These are phyloP conservation scores for Tribolium castaneum DNA, from an alignment of 1,140 invertebrate genomes.

Conservation along the genomic window DNA sequence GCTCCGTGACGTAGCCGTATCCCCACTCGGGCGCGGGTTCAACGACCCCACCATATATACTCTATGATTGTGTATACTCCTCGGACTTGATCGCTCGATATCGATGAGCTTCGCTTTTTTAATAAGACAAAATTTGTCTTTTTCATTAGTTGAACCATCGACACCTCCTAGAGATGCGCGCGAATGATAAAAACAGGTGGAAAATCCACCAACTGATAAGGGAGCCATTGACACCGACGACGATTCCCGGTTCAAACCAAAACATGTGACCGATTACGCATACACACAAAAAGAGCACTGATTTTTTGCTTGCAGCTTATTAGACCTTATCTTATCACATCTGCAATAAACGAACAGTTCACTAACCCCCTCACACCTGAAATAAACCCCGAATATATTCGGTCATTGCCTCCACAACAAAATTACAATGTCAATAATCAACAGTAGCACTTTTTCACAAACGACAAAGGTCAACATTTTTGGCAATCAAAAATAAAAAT, in stretches of 20 bases:
- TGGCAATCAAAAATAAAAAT: neutral
- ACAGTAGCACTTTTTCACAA: neutral
- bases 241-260: neutral
- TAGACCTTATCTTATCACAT: neutral
- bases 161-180: slow-evolving; percentile 13
- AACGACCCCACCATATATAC: slow-evolving; percentile 55
- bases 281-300: neutral
- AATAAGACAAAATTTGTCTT: slow-evolving; percentile 41
- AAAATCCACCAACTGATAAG: slow-evolving; percentile 12
- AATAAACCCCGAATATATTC: neutral
- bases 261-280: slow-evolving; percentile 18
- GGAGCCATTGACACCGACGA: neutral
- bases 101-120: slow-evolving; percentile 46
- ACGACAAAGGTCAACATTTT: slow-evolving; percentile 6
- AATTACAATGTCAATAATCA: neutral
- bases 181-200: slow-evolving; percentile 26
- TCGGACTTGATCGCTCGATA: slow-evolving; percentile 45
- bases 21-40: slow-evolving; percentile 57
- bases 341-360: slow-evolving; percentile 6
- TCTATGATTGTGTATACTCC: slow-evolving; percentile 51
- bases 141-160: slow-evolving; percentile 37
- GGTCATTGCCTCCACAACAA: slow-evolving; percentile 21
- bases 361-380: neutral
- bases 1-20: slow-evolving; percentile 58
- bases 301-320: neutral